Evolutionary conservation across 2,888 invertebrate species (phyloP).

Genomic region (Sylvicola cinctus): DNA sequence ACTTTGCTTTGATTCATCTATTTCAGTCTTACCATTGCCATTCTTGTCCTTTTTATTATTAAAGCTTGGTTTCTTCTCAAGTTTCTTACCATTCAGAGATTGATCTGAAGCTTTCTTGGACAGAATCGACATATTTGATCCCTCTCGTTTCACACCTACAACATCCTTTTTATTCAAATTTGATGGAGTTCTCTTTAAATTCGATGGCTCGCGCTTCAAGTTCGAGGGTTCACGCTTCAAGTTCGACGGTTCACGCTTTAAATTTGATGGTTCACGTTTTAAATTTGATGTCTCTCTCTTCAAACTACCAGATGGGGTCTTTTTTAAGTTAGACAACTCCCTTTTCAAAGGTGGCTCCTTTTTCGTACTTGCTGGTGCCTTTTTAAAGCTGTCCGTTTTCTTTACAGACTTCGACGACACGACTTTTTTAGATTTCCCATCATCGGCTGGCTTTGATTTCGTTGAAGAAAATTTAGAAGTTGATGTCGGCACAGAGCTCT

Average conservation of each 20-base stretch:
- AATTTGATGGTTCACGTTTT: slow-evolving; percentile 6
- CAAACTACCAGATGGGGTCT: slow-evolving; percentile 6
- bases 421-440: background rate
- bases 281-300: slow-evolving; percentile 7
- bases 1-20: background rate
- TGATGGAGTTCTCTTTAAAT: slow-evolving; percentile 9
- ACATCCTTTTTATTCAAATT: slow-evolving; percentile 6
- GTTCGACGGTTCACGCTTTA: slow-evolving; percentile 3
- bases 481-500: background rate
- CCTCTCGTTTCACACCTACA: slow-evolving; percentile 8
- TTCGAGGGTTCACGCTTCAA: slow-evolving; percentile 1
- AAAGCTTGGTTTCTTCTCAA: slow-evolving; percentile 10
- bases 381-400: background rate
- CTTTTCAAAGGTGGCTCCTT: slow-evolving; percentile 2
- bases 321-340: slow-evolving; percentile 3
- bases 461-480: background rate
- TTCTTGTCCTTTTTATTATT: slow-evolving; percentile 5
- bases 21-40: background rate
- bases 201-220: slow-evolving; percentile 15
- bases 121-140: slow-evolving; percentile 2
- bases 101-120: slow-evolving; percentile 18
- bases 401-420: background rate
- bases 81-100: slow-evolving; percentile 14
- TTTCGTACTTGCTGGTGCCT: background rate
- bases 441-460: background rate